phyloP scores from a whole-genome alignment of 2,888 invertebrate species.

The Branchellion lobata region DNA sequence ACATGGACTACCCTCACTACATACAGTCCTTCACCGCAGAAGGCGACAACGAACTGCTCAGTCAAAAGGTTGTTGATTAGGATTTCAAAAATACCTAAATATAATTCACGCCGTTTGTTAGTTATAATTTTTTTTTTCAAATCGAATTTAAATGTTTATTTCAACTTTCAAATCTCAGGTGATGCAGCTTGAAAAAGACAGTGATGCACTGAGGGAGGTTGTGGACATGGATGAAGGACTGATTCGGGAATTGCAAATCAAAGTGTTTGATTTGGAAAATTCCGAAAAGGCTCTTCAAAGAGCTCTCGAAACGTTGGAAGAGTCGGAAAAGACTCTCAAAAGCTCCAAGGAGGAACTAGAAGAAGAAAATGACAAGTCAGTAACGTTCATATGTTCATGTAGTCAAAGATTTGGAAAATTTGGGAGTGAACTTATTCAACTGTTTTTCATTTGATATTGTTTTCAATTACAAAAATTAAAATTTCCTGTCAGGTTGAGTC shows the following conservation, averaged over 20 bases:
- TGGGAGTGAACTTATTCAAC: not conserved
- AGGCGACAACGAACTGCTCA: not conserved
- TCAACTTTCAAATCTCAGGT: slow-evolving; percentile 17
- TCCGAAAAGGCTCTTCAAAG: slow-evolving; percentile 24
- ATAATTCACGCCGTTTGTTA: not conserved
- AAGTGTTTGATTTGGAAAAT: slow-evolving; percentile 13
- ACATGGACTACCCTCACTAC: not conserved
- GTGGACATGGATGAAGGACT: slow-evolving; percentile 31
- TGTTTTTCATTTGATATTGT: no score
- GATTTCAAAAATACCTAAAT: not conserved
- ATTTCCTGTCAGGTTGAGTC: not conserved
- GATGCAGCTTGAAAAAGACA: slow-evolving; percentile 33
- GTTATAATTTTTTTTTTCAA: not conserved
- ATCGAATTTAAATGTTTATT: not conserved
- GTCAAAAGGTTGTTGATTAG: not conserved
- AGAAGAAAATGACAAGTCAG: slow-evolving; percentile 28
- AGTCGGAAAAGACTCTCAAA: not conserved
- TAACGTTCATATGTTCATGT: not conserved
- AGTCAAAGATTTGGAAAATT: not conserved
- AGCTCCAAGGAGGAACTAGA: not conserved
- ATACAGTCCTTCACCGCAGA: not conserved
- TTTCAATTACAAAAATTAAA: no score
- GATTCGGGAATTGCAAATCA: slow-evolving; percentile 34
- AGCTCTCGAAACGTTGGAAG: slow-evolving; percentile 17
- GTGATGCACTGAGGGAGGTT: slow-evolving; percentile 9